Evolutionary conservation across 37 sponge, comb jelly and placozoan species (phyloP), one percentile per base, ranked within the genome.

Genomic region (Dysidea cf. avara): DNA sequence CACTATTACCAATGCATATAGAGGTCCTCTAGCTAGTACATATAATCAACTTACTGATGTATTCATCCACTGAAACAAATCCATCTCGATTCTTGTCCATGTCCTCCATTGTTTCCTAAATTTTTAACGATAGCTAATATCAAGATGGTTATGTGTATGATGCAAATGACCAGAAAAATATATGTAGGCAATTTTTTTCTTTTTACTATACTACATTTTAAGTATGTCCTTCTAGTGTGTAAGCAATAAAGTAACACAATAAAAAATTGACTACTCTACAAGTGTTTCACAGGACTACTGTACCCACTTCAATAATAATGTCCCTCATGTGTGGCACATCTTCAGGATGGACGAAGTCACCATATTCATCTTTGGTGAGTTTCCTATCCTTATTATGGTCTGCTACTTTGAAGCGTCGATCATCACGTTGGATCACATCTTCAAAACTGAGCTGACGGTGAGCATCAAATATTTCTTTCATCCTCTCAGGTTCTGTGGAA

Each of bases 61-160:
- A 96, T 46, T 96, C 96, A 26, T 96, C 79, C 28, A 88, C 48
- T 20, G 79, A 39, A 11, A 96, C 61, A 35, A 61, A 59, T 13
- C 87, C 93, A 72, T 96, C 93, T 52, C 80, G 89, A 56, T 96
- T 72, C 53, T 72, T 85, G 75, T 96, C 96, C 82, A 92, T 86
- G 51, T 96, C 93, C 31, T 66, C 47, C 50, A 96, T 28, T 1
- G 96, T 82, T 66, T 96, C 96, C n/a, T n/a, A n/a, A n/a, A n/a
- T n/a, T n/a, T n/a, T n/a, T n/a, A n/a, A n/a, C n/a, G n/a, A n/a
- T n/a, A n/a, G n/a, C n/a, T n/a, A n/a, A n/a, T n/a, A n/a, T n/a
- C n/a, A n/a, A n/a, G n/a, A n/a, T n/a, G n/a, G n/a, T n/a, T n/a
- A n/a, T n/a, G n/a, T n/a, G n/a, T n/a, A n/a, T n/a, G n/a, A n/a